Evolutionary conservation across 1,140 invertebrate species (phyloP), one percentile per base, ranked within the genome.

Genomic region (Temnothorax curvispinosus): DNA sequence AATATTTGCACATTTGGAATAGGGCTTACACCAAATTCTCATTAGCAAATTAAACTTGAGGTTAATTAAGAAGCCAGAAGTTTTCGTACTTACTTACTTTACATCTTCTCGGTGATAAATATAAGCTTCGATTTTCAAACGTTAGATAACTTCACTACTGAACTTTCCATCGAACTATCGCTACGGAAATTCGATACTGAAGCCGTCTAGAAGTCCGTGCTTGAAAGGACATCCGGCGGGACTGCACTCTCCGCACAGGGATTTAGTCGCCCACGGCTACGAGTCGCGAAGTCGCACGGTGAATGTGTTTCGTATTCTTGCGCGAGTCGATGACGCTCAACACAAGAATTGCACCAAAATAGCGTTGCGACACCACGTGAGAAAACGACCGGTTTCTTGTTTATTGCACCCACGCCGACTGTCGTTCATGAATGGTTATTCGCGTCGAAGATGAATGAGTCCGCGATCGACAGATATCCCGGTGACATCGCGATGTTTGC

Each of bases 391-490:
- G 38, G 65, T 81, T 58, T 58, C 65, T 5, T 62, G 69, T 75
- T 84, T 75, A 75, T 62, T 38, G 54, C 80, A 75, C 67, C 52
- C 52, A 74, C 80, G 41, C 54, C 11, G 27, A 0, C 76, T 13
- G 27, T 64, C 9, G 18, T n/a, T 47, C 56, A 41, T 84, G 69
- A 75, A 84, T 84, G 69, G 69, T 75, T 82, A 58, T 74, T 84
- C 69, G 41, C 15, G 35, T 54, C n/a, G 65, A 18, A 41, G n/a
- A 84, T 84, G 54, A 84, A 62, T 84, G 80, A 84, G 50, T 60
- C 69, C 18, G 13, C 27, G 54, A 60, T 71, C 76, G n/a, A 64
- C 76, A 27, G 44, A 15, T 64, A 9, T 27, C 27, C 32, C 32
- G 69, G 69, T 21, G 54, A 72, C 41, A 47, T 21, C 41, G 18